These are phyloP conservation scores for Diarsia mendica DNA, from an alignment of 2,888 invertebrate genomes.

Conservation along the genomic window DNA sequence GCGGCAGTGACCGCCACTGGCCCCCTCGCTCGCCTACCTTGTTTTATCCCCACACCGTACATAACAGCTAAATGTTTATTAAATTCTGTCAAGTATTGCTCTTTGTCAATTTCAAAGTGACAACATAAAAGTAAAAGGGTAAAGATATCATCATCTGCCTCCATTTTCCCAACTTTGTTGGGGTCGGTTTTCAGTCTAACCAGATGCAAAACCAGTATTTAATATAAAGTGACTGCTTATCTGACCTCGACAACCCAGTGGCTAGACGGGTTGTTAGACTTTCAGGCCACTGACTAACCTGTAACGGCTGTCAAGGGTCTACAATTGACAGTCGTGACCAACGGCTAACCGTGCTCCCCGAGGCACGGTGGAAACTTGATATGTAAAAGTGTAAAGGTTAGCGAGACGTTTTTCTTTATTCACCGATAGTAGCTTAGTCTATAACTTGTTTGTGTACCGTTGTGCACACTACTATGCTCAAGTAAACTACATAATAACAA, in stretches of 20 bases:
- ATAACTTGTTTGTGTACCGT: not conserved
- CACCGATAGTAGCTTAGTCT: not conserved
- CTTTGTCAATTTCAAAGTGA: not conserved
- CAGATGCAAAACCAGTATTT: too few species aligned
- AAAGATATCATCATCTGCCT: too few species aligned
- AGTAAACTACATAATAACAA: constrained; percentile 38
- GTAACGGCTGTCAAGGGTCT: too few species aligned
- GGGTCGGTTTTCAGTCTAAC: too few species aligned
- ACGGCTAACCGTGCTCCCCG: too few species aligned
- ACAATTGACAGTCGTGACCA: too few species aligned
- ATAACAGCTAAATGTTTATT: constrained; percentile 66
- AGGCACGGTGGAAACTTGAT: too few species aligned
- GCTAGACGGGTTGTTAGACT: too few species aligned
- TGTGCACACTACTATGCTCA: not conserved
- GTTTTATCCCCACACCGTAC: constrained; percentile 66
- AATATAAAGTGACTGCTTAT: too few species aligned
- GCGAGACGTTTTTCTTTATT: not conserved
- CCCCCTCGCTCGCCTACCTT: constrained; percentile 63
- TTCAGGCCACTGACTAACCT: too few species aligned
- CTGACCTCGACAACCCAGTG: too few species aligned
- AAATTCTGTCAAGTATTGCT: constrained; percentile 60
- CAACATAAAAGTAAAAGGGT: not conserved
- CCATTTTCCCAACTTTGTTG: too few species aligned
- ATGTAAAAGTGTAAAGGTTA: not conserved
- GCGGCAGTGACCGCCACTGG: constrained; percentile 70